Conservation (phyloP, 2,797 vertebrate species). For the Macrochelys suwanniensis region DNA sequence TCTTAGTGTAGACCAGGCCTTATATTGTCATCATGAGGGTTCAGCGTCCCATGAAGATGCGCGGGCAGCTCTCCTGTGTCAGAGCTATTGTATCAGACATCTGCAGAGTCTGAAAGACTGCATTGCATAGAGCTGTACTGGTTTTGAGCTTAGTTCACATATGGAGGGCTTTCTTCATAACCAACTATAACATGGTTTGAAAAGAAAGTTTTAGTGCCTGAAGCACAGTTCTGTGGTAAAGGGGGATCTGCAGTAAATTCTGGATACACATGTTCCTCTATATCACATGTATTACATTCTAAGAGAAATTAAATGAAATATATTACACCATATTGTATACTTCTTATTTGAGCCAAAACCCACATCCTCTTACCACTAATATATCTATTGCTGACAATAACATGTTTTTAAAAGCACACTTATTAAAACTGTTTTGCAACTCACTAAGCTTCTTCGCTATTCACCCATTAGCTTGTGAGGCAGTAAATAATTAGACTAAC, state of each 20-base stretch:
- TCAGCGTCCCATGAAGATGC: neutral
- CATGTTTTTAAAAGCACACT: constrained; percentile 21
- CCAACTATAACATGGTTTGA: neutral
- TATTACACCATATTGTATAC: neutral
- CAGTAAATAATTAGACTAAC: constrained; percentile 40
- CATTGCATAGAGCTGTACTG: neutral
- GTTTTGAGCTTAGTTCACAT: neutral
- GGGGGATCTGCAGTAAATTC: neutral
- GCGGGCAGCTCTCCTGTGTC: neutral
- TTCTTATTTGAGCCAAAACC: constrained; percentile 38
- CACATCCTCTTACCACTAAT: neutral
- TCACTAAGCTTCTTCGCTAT: constrained; percentile 35
- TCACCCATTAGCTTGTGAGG: constrained; percentile 9
- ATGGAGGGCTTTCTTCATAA: neutral
- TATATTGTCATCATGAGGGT: neutral
- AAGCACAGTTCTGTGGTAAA: neutral
- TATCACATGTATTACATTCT: neutral
- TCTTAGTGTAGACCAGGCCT: too few species aligned
- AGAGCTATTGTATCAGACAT: neutral
- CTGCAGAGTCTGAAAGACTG: neutral
- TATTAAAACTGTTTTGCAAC: neutral
- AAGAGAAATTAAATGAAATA: constrained; percentile 1
- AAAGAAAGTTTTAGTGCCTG: neutral
- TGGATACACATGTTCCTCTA: rapidly evolving
- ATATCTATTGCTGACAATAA: constrained; percentile 12